Percentiles rank a stretch among this genome's conserved stretches.
Evolutionary conservation across 2,113 vertebrate genomes (phyloP).

Genomic region (Pteronura brasiliensis): DNA sequence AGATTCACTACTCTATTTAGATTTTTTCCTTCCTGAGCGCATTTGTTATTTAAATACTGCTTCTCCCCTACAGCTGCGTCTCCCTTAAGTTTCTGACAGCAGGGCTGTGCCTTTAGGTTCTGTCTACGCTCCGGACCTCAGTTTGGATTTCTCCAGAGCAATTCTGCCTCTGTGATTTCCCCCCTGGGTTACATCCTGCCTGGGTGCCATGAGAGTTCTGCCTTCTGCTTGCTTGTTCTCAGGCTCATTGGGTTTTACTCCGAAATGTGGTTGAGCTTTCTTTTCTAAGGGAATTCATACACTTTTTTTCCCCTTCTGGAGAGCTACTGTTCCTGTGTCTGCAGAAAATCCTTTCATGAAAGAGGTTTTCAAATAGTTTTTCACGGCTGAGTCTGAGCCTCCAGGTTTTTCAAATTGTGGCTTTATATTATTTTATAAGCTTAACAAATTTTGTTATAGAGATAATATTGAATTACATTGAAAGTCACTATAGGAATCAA

Average conservation of each 20-base stretch:
- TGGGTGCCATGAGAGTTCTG: not conserved
- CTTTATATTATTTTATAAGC: not conserved
- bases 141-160: not conserved
- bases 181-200: not conserved
- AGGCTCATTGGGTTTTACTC: conserved; percentile 30
- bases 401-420: not conserved
- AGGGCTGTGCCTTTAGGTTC: not conserved
- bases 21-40: not conserved
- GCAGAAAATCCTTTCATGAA: not conserved
- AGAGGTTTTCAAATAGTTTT: not conserved
- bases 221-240: conserved; percentile 17
- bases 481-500: not conserved
- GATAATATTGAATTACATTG: not conserved
- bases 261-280: not conserved
- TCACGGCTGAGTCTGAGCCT: not conserved
- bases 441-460: not conserved
- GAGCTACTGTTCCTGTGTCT: not conserved
- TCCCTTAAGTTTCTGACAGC: conserved; percentile 15
- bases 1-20: not conserved
- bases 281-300: not conserved
- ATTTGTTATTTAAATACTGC: conserved; percentile 27
- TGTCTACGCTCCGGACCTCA: not conserved
- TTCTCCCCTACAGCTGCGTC: not conserved
- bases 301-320: not conserved
- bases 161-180: conserved; percentile 31